phyloP scores from a whole-genome alignment of 1,140 invertebrate species.

The Drosophila erecta region DNA sequence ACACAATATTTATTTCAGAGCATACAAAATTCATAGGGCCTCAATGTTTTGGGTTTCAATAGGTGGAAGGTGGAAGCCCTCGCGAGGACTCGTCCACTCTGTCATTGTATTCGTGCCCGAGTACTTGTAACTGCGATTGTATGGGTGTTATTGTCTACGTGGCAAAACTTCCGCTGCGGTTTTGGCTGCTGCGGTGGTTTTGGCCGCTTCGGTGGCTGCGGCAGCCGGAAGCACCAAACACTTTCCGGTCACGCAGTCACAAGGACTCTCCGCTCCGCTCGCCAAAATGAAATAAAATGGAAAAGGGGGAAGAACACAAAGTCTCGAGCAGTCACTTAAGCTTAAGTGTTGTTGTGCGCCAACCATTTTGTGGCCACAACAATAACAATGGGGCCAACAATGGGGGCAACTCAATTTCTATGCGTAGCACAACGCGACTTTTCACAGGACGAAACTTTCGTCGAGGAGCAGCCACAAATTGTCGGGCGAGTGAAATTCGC shows the following conservation, averaged over 20 bases:
- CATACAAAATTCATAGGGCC: constrained; percentile 27
- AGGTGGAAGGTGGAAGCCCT: constrained; percentile 35
- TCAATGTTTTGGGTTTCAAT: constrained; percentile 10
- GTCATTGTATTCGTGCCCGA: constrained; percentile 17
- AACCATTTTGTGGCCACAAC: constrained; percentile 76
- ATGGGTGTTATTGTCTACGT: constrained; percentile 58
- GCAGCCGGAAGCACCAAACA: constrained; percentile 73
- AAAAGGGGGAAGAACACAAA: constrained; percentile 5
- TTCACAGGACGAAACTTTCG: constrained; percentile 34
- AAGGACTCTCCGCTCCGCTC: constrained; percentile 20
- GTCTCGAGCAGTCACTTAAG: constrained; percentile 79
- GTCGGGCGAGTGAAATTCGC: constrained; percentile 43
- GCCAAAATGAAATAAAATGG: constrained; percentile 1
- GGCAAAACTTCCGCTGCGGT: constrained; percentile 58
- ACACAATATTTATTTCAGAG: constrained; percentile 1
- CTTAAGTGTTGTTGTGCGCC: constrained; percentile 76
- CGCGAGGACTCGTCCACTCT: constrained; percentile 12
- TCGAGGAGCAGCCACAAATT: constrained; percentile 37
- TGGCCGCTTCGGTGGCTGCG: constrained; percentile 48
- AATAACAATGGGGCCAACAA: constrained; percentile 49
- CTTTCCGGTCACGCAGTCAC: constrained; percentile 78
- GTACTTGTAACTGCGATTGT: constrained; percentile 18
- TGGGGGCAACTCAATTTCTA: constrained; percentile 74
- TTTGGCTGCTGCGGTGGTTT: constrained; percentile 40
- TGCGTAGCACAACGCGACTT: constrained; percentile 58